Evolutionary conservation across 2,888 invertebrate genomes (phyloP), one percentile per base, ranked within the genome.

Genomic region (Melinaea marsaeus): DNA sequence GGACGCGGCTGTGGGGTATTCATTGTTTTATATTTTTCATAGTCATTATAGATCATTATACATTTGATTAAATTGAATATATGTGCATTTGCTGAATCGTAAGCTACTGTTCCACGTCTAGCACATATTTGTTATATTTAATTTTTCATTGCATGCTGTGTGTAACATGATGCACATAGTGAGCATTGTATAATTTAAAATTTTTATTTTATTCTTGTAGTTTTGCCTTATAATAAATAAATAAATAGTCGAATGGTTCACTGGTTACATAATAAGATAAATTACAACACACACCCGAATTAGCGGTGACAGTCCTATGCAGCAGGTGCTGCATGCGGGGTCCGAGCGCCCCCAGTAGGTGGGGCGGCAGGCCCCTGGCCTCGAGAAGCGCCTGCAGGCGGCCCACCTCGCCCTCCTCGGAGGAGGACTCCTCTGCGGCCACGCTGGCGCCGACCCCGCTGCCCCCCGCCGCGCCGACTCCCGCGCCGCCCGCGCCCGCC

Each of bases 321-420:
- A 99, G 90, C 64, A 99, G 92, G 80, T 98, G 98, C 81, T 99
- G 98, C 98, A 99, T 97, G 60, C 99, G 93, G 57, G 99, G 98
- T 0, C 97, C 99, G 61, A 99, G 92, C 1, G 98, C 98, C 46
- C 98, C 98, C 76, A 99, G 97, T 67, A 99, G 92, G 83, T 99
- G 98, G 13, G 98, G 98, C n/a, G 99, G 98, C 72, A 99, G 86
- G 35, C 99, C 99, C 71, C 98, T 93, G 13, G 98, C 97, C 88
- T 99, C 99, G 60, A 99, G 92, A 74, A 99, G 89, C 34, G 98
- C 98, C 85, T 99, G 98, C 64, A 99, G 92, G 58, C 98, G 94
- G 48, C 98, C 98, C 81, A 99, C 98, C 88, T 99, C 98, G 75
- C 96, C 96, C 82, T 98, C 98, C 87, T 98, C 98, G 2, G 88